Conservation (phyloP, 92 coral and sea anemone genomes). For the Epizoanthus illoricatus region DNA sequence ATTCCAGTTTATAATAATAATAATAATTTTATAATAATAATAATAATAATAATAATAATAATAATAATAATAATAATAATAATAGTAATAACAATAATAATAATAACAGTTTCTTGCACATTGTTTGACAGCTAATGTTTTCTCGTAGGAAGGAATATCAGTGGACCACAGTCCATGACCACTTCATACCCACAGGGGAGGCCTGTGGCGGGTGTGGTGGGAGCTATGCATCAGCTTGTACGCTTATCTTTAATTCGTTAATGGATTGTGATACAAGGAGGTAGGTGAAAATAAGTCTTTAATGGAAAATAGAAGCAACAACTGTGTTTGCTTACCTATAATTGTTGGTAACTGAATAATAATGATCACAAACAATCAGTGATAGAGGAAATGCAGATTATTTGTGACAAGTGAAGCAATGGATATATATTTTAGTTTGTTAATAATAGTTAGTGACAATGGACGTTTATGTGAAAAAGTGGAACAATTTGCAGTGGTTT, state of each 20-base stretch:
- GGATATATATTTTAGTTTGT: too few relatives aligned
- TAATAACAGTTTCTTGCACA: not conserved
- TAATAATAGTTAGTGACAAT: too few relatives aligned
- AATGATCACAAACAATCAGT: too few relatives aligned
- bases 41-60: not conserved
- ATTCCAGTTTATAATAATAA: too few relatives aligned
- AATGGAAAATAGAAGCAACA: not conserved
- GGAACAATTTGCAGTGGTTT: too few relatives aligned
- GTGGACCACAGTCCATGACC: conserved; percentile 20
- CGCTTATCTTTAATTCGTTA: not conserved
- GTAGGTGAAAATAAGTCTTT: not conserved
- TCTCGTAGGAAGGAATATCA: conserved; percentile 24
- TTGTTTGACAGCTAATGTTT: not conserved
- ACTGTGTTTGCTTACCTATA: not conserved
- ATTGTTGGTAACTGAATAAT: not conserved
- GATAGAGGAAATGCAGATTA: too few relatives aligned
- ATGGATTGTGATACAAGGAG: conserved; percentile 7
- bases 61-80: not conserved
- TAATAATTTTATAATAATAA: too few relatives aligned
- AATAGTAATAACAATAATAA: not conserved
- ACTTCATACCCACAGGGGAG: conserved; percentile 15
- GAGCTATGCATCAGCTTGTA: conserved; percentile 10
- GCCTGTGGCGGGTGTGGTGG: conserved; percentile 32
- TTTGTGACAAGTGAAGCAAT: too few relatives aligned
- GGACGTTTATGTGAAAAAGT: too few relatives aligned